phyloP scores from a whole-genome alignment of 2,888 invertebrate genomes.

The Sarcophaga rosellei region DNA sequence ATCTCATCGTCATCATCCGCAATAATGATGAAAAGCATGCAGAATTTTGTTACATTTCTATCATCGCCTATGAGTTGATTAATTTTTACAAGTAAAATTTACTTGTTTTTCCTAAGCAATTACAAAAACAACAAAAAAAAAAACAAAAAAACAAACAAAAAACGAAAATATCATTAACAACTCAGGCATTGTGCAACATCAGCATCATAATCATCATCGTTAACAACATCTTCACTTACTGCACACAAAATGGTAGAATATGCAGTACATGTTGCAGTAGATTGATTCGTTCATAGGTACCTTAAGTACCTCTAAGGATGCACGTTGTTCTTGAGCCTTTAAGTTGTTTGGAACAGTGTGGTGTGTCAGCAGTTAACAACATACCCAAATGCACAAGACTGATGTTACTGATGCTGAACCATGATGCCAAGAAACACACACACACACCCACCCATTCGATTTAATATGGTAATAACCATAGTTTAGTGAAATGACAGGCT shows the following conservation, averaged over 20 bases:
- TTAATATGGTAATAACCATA: slow-evolving; percentile 45
- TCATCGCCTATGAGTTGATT: neutral
- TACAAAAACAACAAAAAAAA: too few species aligned
- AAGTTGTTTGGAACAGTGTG: slow-evolving; percentile 2
- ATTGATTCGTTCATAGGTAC: neutral
- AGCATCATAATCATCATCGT: slow-evolving; percentile 24
- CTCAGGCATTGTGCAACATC: slow-evolving; percentile 35
- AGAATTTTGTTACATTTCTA: neutral
- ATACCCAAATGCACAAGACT: neutral
- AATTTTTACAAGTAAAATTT: neutral
- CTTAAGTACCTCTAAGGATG: slow-evolving; percentile 10
- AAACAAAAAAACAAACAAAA: neutral
- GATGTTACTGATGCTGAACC: neutral
- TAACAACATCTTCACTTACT: slow-evolving; percentile 23
- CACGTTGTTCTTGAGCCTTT: neutral
- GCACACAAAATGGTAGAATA: neutral
- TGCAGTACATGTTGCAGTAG: slow-evolving; percentile 11
- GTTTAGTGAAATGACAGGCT: slow-evolving; percentile 60
- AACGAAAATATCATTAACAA: slow-evolving; percentile 44
- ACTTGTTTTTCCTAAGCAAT: neutral
- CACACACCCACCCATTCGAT: neutral
- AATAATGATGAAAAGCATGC: neutral
- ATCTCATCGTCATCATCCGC: slow-evolving; percentile 66
- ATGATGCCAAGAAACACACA: neutral
- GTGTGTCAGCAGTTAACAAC: neutral